These are phyloP conservation scores for Muntiacus reevesi DNA, from an alignment of 2,113 vertebrate genomes.

Conservation along the genomic window DNA sequence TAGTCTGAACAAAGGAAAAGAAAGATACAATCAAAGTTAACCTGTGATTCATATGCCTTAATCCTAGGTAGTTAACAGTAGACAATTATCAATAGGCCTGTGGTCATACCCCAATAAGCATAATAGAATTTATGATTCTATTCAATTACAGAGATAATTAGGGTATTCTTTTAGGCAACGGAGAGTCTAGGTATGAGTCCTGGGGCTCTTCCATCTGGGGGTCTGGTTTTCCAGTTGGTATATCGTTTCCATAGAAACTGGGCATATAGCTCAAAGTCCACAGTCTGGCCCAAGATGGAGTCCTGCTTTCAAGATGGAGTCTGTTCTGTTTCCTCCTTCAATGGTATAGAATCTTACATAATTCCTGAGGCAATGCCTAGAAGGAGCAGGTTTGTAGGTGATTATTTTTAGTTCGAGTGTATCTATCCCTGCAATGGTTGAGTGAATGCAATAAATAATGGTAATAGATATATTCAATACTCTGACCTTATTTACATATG, in stretches of 20 bases:
- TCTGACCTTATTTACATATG: not conserved
- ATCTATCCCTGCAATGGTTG: not conserved
- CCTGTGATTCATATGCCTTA: not conserved
- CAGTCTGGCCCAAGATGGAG: not conserved
- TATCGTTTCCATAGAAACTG: not conserved
- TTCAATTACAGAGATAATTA: not conserved
- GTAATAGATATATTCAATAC: not conserved
- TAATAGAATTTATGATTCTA: not conserved
- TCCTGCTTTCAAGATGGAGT: not conserved
- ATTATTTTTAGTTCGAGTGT: not conserved
- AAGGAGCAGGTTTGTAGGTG: not conserved
- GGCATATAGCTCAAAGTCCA: not conserved
- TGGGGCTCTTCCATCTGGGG: not conserved
- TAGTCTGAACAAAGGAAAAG: not conserved
- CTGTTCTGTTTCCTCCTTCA: not conserved
- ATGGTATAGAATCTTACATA: not conserved
- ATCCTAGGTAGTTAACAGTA: not conserved
- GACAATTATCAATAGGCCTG: not conserved
- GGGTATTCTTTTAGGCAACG: not conserved
- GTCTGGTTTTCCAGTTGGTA: not conserved
- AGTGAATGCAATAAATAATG: not conserved
- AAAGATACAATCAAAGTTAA: not conserved
- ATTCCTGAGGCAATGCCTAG: not conserved
- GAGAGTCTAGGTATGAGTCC: accelerated
- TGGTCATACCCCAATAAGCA: not conserved